These are phyloP conservation scores for Lissocephala sabroskyi DNA, from an alignment of 2,888 invertebrate species.

Conservation along the genomic window DNA sequence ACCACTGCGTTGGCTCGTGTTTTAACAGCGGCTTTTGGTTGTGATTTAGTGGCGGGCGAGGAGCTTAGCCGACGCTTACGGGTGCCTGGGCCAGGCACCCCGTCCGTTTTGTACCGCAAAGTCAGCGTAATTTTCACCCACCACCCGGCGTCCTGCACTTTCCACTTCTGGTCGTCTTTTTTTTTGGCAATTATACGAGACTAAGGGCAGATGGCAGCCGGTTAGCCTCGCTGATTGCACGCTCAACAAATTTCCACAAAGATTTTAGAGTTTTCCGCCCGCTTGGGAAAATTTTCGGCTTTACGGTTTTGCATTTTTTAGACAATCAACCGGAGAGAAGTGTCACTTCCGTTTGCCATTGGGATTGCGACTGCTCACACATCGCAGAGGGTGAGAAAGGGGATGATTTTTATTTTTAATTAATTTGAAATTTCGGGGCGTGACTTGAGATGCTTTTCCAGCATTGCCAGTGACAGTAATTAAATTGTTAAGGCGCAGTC, in stretches of 20 bases:
- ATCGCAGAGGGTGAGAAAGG: too few species aligned
- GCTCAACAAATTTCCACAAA: conserved; percentile 64
- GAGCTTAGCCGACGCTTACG: conserved; percentile 18
- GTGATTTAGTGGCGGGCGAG: conserved; percentile 60
- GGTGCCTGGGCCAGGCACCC: background rate
- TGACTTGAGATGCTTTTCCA: conserved; percentile 37
- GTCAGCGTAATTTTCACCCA: conserved; percentile 52
- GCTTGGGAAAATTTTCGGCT: background rate
- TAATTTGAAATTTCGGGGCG: conserved; percentile 57
- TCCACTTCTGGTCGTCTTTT: too few species aligned
- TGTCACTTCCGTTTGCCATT: conserved; percentile 47
- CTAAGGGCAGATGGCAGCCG: background rate
- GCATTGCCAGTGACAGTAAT: conserved; percentile 55
- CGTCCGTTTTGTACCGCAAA: conserved; percentile 34
- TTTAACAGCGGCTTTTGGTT: conserved; percentile 66
- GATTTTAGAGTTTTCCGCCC: conserved; percentile 33
- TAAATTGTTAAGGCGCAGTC: conserved; percentile 28
- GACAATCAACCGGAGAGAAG: background rate
- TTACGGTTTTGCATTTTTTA: conserved; percentile 1
- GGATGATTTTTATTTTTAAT: too few species aligned
- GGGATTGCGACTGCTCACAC: conserved; percentile 63
- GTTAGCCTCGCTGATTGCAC: conserved; percentile 34
- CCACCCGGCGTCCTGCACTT: too few species aligned
- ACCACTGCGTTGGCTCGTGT: conserved; percentile 40
- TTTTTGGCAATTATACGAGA: too few species aligned